Percentiles rank a stretch among this genome's conserved stretches.
Evolutionary conservation across 2,113 vertebrate species (phyloP).

Genomic region (Megaleporinus macrocephalus): DNA sequence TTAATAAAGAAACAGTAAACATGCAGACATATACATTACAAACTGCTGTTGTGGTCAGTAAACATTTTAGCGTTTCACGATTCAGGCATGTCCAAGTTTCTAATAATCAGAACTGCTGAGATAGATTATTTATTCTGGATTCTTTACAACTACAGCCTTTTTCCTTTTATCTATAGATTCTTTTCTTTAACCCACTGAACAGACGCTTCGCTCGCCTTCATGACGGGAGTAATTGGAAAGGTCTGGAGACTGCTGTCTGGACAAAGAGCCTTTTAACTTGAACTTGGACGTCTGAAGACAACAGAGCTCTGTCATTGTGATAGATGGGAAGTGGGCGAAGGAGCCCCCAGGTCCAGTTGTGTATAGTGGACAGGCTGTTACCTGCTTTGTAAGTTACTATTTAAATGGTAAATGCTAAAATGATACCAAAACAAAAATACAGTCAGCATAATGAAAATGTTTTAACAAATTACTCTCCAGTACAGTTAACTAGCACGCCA

Average conservation of each 20-base stretch:
- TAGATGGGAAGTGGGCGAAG: constrained; percentile 4
- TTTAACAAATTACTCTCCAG: no score
- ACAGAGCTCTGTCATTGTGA: constrained; percentile 65
- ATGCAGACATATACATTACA: not conserved
- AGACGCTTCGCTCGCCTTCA: not conserved
- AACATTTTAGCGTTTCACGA: not conserved
- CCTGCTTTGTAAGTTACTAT: no score
- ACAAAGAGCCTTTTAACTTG: constrained; percentile 79
- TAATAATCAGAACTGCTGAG: not conserved
- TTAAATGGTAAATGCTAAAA: no score
- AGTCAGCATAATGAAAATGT: no score
- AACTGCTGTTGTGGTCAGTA: not conserved
- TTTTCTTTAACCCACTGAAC: not conserved
- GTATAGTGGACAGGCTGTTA: not conserved
- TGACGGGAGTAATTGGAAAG: constrained; percentile 29
- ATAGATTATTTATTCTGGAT: not conserved
- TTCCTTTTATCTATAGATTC: not conserved
- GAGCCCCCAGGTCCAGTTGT: not conserved
- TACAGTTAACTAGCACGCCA: no score
- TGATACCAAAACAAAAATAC: no score
- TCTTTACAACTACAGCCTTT: not conserved
- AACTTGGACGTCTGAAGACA: constrained; percentile 84
- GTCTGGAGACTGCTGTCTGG: constrained; percentile 23
- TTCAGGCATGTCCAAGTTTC: not conserved
- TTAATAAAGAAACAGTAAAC: not conserved